Base-by-base conservation (phyloP, 2,797 vertebrate species). In the Dallia pectoralis region DNA sequence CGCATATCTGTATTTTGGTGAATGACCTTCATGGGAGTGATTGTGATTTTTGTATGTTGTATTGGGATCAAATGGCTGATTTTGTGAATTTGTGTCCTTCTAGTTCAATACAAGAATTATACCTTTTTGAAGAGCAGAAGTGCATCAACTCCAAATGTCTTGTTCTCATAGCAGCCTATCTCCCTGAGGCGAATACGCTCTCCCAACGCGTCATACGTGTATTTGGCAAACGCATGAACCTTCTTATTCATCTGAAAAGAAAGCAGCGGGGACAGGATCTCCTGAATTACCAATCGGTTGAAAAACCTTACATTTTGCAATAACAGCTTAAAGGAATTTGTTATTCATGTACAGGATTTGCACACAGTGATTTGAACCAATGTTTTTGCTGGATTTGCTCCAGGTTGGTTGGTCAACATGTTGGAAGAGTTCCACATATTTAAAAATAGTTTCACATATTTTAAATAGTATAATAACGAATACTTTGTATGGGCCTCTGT, bases 41-140 rank as follows among this genome's bases (percentile, higher is more conserved):
- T n/a, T 16, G 29, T 14, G 22, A 62, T 4, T 56, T 29, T 4
- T 62, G 29, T 63, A 22, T 63, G 15, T 16, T 63, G n/a, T 56
- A 22, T 56, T 53, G 4, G 36, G 4, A 29, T 27, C 15, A 29
- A 61, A 14, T 61, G 3, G n/a, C 19, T 51, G 16, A 18, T 51
- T 19, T 51, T 51, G 49, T 51, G 51, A 56, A 59, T 59, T 40
- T 1, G 25, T 9, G 3, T 3, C n/a, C n/a, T 59, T 59, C n/a
- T 18, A 11, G n/a, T 40, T 69, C n/a, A 14, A 25, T 15, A 18
- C 40, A 48, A 64, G 51, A 19, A 18, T 8, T 12, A 56, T 77
- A 94, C 93, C 92, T 94, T 71, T 74, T 29, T 83, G 81, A 27
- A 94, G 51, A 89, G 89, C 75, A 93, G 77, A 27, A 94, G 88